Evolutionary conservation across 2,113 vertebrate species (phyloP).

Genomic region (Megatriorchis doriae): DNA sequence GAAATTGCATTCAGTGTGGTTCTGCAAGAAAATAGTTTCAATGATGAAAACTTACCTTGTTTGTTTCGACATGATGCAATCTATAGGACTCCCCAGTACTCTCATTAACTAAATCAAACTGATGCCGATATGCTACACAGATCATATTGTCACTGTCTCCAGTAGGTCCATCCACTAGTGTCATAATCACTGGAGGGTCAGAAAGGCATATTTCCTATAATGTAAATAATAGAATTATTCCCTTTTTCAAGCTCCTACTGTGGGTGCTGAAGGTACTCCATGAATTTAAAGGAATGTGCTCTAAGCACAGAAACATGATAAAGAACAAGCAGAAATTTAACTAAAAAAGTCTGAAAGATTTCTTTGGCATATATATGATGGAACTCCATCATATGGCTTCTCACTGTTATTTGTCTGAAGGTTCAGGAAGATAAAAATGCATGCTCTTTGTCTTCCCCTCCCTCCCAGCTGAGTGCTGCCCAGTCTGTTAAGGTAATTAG

Average conservation of each 20-base stretch:
- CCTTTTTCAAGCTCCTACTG: background rate
- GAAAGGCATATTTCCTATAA: slow-evolving; percentile 94
- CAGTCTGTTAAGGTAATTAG: background rate
- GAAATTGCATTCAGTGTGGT: background rate
- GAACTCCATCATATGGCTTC: background rate
- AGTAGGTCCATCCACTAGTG: slow-evolving; percentile 90
- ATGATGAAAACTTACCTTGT: slow-evolving; percentile 76
- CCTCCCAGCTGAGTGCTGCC: background rate
- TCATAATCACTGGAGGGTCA: slow-evolving; percentile 90
- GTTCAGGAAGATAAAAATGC: background rate
- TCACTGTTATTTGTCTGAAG: background rate
- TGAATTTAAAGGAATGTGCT: background rate
- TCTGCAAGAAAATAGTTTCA: background rate
- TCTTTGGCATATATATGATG: background rate
- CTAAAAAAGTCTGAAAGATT: background rate
- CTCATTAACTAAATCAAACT: slow-evolving; percentile 96
- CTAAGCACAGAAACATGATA: background rate
- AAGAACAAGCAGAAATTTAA: background rate
- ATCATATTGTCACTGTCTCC: slow-evolving; percentile 97
- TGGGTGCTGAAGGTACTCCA: background rate
- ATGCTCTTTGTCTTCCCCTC: background rate
- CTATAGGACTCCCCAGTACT: slow-evolving; percentile 93
- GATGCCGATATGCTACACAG: slow-evolving; percentile 95
- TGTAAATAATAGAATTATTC: background rate
- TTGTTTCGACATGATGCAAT: slow-evolving; percentile 91